Percentiles rank a stretch among this genome's conserved stretches.
phyloP scores from a whole-genome alignment of 2,113 vertebrate species.

The Orthonyx spaldingii region DNA sequence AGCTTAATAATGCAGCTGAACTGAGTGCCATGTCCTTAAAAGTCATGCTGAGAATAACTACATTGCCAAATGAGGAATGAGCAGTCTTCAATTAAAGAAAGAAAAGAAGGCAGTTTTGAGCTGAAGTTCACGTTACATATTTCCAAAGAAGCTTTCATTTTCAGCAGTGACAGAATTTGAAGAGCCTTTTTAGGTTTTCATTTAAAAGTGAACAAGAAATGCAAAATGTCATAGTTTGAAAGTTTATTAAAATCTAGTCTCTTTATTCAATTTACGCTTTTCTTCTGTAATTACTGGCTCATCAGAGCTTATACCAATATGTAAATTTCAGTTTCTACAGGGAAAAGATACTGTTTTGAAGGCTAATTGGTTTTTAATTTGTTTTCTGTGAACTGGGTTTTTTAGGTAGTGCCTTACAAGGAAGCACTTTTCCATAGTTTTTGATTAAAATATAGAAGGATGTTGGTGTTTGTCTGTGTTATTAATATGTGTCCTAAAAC shows the following conservation, averaged over 20 bases:
- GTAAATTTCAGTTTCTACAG: not conserved
- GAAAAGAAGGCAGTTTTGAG: not conserved
- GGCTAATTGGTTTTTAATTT: conserved; percentile 10
- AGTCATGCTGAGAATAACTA: not conserved
- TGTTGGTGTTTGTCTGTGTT: not conserved
- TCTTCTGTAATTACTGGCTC: not conserved
- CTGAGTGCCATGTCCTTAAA: not conserved
- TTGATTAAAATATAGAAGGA: not conserved
- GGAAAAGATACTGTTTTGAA: not conserved
- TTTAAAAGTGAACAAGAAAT: not conserved
- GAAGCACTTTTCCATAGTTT: not conserved
- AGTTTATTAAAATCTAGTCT: not conserved
- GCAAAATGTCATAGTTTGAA: not conserved
- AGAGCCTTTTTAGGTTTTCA: not conserved
- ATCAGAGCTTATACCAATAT: not conserved
- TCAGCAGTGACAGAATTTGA: not conserved
- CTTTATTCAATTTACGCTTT: not conserved
- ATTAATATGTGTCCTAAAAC: not conserved
- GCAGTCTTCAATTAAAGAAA: not conserved
- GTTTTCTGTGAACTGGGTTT: not conserved
- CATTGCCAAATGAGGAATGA: not conserved
- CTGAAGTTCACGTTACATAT: not conserved
- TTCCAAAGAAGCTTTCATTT: not conserved
- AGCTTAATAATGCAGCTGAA: not conserved
- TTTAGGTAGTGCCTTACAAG: not conserved